These are phyloP conservation scores for Sterrhoptilus dennistouni DNA, from an alignment of 2,113 vertebrate genomes.

Conservation along the genomic window DNA sequence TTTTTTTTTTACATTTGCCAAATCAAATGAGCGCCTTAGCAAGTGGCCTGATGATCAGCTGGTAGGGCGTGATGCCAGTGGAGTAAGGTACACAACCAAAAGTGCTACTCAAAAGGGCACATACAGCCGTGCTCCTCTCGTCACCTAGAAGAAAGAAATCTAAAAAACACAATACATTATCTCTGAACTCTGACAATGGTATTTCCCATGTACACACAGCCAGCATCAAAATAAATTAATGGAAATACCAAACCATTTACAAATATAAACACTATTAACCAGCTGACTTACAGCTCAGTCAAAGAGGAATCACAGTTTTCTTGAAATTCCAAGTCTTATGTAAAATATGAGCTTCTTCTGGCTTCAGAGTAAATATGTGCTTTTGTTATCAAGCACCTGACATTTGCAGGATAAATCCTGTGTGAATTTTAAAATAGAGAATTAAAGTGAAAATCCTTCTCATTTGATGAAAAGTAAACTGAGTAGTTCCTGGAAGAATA, in stretches of 20 bases:
- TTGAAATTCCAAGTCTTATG: background rate
- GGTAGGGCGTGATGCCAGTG: background rate
- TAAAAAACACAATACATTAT: background rate
- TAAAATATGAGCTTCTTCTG: conserved; percentile 5
- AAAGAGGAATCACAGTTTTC: background rate
- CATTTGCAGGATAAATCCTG: conserved; percentile 27
- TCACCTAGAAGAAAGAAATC: background rate
- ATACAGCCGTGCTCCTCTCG: background rate
- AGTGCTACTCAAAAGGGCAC: background rate
- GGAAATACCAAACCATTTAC: background rate
- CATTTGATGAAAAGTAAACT: conserved; percentile 14
- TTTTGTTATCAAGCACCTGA: conserved; percentile 37
- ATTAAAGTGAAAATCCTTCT: conserved; percentile 43
- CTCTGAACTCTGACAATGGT: background rate
- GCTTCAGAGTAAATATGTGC: conserved; percentile 10
- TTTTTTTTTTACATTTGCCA: background rate
- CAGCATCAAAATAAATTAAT: background rate
- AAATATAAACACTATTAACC: background rate
- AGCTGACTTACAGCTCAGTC: background rate
- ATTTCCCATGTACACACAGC: background rate
- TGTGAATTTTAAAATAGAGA: conserved; percentile 45
- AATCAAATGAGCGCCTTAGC: background rate
- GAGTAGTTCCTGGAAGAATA: conserved; percentile 30
- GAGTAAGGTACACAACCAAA: background rate
- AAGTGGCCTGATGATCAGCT: background rate